Conservation (phyloP, 1,140 invertebrate species). For the Calephelis virginiensis region DNA sequence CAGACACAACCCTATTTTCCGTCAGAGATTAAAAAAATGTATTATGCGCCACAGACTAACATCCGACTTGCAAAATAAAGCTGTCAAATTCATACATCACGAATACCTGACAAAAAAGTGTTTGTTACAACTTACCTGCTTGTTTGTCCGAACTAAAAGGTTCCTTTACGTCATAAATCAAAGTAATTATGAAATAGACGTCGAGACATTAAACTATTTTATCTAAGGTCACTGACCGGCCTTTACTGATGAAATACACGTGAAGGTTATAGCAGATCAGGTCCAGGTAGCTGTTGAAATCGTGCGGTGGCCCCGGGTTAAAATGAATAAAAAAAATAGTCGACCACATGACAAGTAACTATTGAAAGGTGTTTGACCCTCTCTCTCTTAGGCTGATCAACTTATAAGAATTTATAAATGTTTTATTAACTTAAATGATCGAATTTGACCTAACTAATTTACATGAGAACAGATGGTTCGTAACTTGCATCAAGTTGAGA, state of each 20-base stretch:
- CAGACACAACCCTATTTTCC: too few species aligned
- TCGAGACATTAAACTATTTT: conserved; percentile 45
- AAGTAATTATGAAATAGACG: conserved; percentile 44
- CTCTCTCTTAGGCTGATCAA: conserved; percentile 39
- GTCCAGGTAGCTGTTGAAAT: conserved; percentile 52
- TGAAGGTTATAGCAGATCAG: conserved; percentile 59
- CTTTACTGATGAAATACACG: conserved; percentile 54
- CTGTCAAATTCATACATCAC: conserved; percentile 7
- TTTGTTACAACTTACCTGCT: conserved; percentile 7
- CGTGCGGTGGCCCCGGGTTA: conserved; percentile 48
- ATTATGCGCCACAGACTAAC: not conserved
- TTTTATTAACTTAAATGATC: not conserved
- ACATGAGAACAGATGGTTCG: not conserved
- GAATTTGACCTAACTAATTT: conserved; percentile 11
- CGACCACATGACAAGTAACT: conserved; percentile 46
- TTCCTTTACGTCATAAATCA: conserved; percentile 32
- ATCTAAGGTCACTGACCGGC: conserved; percentile 53
- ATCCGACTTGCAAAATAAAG: conserved; percentile 7
- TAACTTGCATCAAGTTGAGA: not conserved
- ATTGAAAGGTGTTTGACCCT: conserved; percentile 55
- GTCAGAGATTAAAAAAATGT: not conserved
- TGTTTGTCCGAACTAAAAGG: conserved; percentile 21
- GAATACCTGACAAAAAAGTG: conserved; percentile 18
- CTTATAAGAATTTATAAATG: conserved; percentile 21
- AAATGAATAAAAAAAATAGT: conserved; percentile 45